Conservation (phyloP, 2,888 invertebrate genomes). For the Lissonota sp. region DNA sequence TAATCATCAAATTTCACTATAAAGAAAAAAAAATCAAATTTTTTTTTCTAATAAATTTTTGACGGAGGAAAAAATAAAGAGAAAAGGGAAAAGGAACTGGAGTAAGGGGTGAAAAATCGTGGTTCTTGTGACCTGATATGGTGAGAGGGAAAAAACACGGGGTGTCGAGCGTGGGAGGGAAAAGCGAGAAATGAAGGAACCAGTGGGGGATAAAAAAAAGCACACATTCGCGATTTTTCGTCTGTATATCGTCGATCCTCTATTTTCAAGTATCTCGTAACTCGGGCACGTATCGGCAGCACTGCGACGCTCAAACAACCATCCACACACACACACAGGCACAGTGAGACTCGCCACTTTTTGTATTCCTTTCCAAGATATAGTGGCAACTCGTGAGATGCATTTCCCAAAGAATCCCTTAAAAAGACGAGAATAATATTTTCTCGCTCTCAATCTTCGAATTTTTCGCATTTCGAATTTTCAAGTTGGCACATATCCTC, state of each 20-base stretch:
- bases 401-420: constrained; percentile 43
- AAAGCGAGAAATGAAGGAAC: constrained; percentile 43
- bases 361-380: constrained; percentile 46
- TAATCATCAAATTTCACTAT: too few species aligned
- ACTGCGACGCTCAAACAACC: constrained; percentile 58
- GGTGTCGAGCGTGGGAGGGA: constrained; percentile 33
- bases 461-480: too few species aligned
- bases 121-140: constrained; percentile 42
- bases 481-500: too few species aligned
- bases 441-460: too few species aligned
- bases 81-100: constrained; percentile 22
- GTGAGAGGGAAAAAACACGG: constrained; percentile 20
- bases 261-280: constrained; percentile 67
- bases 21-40: too few species aligned
- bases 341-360: too few species aligned
- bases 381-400: constrained; percentile 61
- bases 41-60: too few species aligned
- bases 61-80: background rate
- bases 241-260: constrained; percentile 46
- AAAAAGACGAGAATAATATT: constrained; percentile 47
- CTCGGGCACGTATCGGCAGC: constrained; percentile 68
- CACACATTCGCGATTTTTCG: constrained; percentile 3
- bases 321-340: background rate
- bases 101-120: constrained; percentile 54
- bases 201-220: constrained; percentile 30